These are phyloP conservation scores for Conistra vaccinii DNA, from an alignment of 2,888 invertebrate species.

Conservation along the genomic window DNA sequence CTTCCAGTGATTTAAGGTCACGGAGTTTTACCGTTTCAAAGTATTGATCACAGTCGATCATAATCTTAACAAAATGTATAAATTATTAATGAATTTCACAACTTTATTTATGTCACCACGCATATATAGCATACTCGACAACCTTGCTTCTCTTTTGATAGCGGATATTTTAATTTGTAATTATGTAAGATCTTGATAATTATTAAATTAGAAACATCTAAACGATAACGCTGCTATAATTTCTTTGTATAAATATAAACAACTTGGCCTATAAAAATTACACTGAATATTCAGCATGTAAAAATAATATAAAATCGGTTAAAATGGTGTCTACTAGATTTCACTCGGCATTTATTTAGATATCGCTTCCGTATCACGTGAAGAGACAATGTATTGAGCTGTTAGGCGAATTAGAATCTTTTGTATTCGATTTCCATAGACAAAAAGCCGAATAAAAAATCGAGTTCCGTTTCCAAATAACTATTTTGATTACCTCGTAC, in stretches of 20 bases:
- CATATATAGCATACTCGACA: conserved; percentile 35
- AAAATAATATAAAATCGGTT: conserved; percentile 3
- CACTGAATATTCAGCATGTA: conserved; percentile 15
- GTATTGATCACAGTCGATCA: conserved; percentile 10
- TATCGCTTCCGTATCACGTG: conserved; percentile 54
- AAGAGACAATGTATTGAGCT: conserved; percentile 29
- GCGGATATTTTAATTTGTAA: conserved; percentile 36
- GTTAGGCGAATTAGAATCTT: conserved; percentile 37
- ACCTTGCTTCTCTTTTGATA: conserved; percentile 51
- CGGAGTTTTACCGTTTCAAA: conserved; percentile 22
- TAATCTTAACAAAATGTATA: conserved; percentile 44
- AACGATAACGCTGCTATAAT: not conserved
- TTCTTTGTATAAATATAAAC: not conserved
- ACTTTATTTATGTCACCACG: conserved; percentile 42
- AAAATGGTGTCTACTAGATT: conserved; percentile 41
- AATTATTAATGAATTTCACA: conserved; percentile 63
- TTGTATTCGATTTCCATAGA: conserved; percentile 36
- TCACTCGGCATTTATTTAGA: conserved; percentile 52
- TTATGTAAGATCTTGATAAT: conserved; percentile 43
- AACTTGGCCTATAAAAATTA: not conserved
- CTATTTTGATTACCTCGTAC: conserved; percentile 14
- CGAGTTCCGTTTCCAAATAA: conserved; percentile 31
- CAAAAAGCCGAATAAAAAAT: conserved; percentile 29
- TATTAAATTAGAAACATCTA: conserved; percentile 7
- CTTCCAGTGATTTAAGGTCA: conserved; percentile 52